A percentile compares a stretch with the other conserved stretches of the same genome.
Evolutionary conservation across 2,888 invertebrate species (phyloP).

Genomic region (Aspidapion aeneum): DNA sequence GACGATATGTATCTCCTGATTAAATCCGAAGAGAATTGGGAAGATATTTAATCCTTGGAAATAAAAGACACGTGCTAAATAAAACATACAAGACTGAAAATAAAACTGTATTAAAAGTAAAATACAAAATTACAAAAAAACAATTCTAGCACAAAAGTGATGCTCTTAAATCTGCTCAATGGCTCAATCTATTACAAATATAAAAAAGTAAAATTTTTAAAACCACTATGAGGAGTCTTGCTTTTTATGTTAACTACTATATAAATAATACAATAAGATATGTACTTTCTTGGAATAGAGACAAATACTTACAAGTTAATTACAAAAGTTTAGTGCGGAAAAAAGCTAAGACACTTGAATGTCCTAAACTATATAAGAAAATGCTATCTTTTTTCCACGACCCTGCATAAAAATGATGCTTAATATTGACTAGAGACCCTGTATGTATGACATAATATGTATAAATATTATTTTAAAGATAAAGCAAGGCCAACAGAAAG

Average conservation of each 20-base stretch:
- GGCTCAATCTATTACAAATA: constrained; percentile 40
- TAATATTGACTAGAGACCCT: too few relatives aligned
- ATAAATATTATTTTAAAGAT: too few relatives aligned
- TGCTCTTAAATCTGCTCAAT: too few relatives aligned
- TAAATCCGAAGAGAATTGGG: constrained; percentile 18
- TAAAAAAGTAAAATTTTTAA: constrained; percentile 40
- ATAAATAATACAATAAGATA: not conserved
- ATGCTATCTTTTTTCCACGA: not conserved
- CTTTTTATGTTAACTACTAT: not conserved
- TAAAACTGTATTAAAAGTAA: constrained; percentile 48
- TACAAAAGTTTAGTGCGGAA: not conserved
- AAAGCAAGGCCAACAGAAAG: too few relatives aligned
- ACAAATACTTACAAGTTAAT: not conserved
- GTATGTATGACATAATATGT: too few relatives aligned
- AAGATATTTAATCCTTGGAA: not conserved
- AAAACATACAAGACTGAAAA: too few relatives aligned
- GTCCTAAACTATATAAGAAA: not conserved
- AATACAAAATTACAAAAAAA: constrained; percentile 47
- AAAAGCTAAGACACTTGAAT: not conserved
- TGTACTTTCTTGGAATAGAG: not conserved
- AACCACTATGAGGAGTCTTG: constrained; percentile 35
- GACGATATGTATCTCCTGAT: constrained; percentile 5
- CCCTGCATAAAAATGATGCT: not conserved
- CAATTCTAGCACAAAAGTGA: constrained; percentile 41
- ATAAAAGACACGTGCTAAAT: not conserved